phyloP scores from a whole-genome alignment of 2,888 invertebrate species.

The Danaus chrysippus region DNA sequence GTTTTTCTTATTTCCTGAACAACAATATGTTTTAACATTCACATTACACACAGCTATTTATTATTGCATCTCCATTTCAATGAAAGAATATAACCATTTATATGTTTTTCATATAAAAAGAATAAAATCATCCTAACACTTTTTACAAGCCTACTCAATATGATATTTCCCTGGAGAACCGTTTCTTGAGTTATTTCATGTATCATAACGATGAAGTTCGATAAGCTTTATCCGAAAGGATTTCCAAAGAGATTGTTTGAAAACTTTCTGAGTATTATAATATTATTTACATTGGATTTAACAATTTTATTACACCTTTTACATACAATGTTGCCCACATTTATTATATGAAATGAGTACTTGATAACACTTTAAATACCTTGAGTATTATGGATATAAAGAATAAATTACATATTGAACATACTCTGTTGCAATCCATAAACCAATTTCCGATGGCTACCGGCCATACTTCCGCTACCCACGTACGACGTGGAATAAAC shows the following conservation, averaged over 20 bases:
- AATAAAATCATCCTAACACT: background rate
- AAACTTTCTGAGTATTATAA: too few relatives aligned
- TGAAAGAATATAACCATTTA: background rate
- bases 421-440: constrained; percentile 21
- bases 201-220: background rate
- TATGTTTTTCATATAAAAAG: background rate
- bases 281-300: too few relatives aligned
- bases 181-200: background rate
- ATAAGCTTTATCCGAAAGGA: background rate
- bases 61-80: background rate
- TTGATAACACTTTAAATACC: too few relatives aligned
- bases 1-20: constrained; percentile 2
- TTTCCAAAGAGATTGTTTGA: background rate
- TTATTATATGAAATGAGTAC: too few relatives aligned
- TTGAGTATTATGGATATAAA: background rate
- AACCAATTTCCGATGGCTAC: constrained; percentile 31
- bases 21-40: background rate
- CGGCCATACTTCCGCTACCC: constrained; percentile 27
- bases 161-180: background rate
- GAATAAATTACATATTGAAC: constrained; percentile 1
- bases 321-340: too few relatives aligned
- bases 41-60: background rate
- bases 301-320: too few relatives aligned
- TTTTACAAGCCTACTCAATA: background rate
- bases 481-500: constrained; percentile 18